Base-by-base conservation (phyloP, 2,888 invertebrate species). In the Gasteruption jaculator region DNA sequence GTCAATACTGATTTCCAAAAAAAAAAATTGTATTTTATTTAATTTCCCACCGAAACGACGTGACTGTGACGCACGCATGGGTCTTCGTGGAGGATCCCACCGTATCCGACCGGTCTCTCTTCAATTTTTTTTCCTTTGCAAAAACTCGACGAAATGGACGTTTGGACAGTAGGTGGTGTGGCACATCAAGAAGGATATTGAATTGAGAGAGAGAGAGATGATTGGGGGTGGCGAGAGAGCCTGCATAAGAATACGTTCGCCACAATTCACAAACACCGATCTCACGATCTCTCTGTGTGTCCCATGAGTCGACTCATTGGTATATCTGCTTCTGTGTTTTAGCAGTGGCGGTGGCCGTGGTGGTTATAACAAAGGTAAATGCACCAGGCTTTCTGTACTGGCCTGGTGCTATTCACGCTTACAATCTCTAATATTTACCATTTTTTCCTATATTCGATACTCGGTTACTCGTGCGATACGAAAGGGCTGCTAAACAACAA, bases 351-450 rank as follows among this genome's bases (percentile, higher is more conserved):
- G 89, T 86, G 83, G 85, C 83, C 85, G 84, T 85, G 89, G 90
- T 86, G 89, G 88, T 89, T 90, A 79, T 88, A 89, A 87, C 81
- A 91, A 91, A 91, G 91, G 91, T 91, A 91, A 91, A 86, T 76
- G 80, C 85, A 84, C 83, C 85, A 80, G 81, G 78, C 80, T 68
- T 65, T 63, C 61, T 79, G 75, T 76, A 75, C 75, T 76, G 77
- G 80, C 78, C 76, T 76, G 83, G 81, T 83, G 84, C 84, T 81
- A 77, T 83, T 83, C 81, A 78, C 75, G 78, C 69, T 68, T 71
- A 69, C 68, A 71, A n/a, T n/a, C 65, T 71, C 67, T 71, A 69
- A 67, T 70, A 64, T 64, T 67, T 68, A 68, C 53, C 50, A 63
- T 56, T 53, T 63, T n/a, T n/a, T n/a, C n/a, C n/a, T n/a, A n/a